phyloP scores from a whole-genome alignment of 2,113 vertebrate genomes.

The Diadophis punctatus region DNA sequence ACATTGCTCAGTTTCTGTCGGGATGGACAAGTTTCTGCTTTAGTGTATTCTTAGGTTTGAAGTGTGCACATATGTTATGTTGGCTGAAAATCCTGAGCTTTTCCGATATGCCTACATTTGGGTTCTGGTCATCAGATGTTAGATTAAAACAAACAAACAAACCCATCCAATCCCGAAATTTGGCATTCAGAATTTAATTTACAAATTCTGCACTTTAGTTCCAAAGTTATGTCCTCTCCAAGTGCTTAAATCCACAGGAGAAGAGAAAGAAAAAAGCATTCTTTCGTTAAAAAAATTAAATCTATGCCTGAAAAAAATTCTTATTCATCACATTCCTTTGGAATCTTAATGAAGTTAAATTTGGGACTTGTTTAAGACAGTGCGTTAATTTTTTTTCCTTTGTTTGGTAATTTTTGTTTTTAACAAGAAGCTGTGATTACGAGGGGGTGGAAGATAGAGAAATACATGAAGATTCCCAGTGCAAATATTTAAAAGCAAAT shows the following conservation, averaged over 20 bases:
- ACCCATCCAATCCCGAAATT: not conserved
- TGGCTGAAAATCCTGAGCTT: too few species aligned
- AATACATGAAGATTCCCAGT: constrained; percentile 18
- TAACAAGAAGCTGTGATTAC: not conserved
- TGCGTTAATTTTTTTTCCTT: not conserved
- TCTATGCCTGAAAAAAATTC: not conserved
- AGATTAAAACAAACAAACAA: not conserved
- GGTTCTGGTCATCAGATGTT: not conserved
- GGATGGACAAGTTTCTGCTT: too few species aligned
- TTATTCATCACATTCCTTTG: not conserved
- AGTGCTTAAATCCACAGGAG: too few species aligned
- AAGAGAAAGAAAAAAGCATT: not conserved
- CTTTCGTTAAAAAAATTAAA: not conserved
- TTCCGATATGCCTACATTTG: not conserved
- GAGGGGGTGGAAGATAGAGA: constrained; percentile 16
- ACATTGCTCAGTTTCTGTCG: too few species aligned
- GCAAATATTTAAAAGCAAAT: constrained; percentile 51
- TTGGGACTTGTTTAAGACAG: not conserved
- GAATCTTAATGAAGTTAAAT: not conserved
- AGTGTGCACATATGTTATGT: too few species aligned
- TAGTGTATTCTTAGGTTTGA: too few species aligned
- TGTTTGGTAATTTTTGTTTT: not conserved
- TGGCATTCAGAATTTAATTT: not conserved
- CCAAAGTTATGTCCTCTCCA: not conserved
- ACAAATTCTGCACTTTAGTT: not conserved